Evolutionary conservation across 1,140 invertebrate species (phyloP).

Genomic region (Brachionus rubens): DNA sequence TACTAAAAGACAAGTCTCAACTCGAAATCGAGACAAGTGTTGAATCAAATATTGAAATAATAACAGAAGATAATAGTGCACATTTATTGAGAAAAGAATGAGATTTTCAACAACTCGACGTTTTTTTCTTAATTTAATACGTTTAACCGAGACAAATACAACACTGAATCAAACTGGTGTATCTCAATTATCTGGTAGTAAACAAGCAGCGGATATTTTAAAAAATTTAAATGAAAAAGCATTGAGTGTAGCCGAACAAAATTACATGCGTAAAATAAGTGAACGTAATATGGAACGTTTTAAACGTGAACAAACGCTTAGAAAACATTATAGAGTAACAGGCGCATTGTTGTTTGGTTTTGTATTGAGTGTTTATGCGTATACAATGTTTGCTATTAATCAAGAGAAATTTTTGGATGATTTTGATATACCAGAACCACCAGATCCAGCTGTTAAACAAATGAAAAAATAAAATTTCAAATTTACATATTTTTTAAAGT

Average conservation of each 20-base stretch:
- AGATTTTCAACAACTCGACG: neutral
- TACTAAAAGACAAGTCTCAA: neutral
- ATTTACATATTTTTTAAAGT: neutral
- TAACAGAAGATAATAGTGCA: neutral
- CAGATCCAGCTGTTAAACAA: conserved; percentile 45
- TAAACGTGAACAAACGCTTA: neutral
- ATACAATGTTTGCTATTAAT: conserved; percentile 36
- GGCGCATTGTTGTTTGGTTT: conserved; percentile 3
- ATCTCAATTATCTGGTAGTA: conserved; percentile 13
- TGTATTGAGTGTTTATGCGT: conserved; percentile 29
- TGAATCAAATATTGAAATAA: conserved; percentile 30
- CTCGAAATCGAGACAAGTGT: neutral
- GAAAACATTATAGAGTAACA: conserved; percentile 4
- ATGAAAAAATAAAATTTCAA: conserved; percentile 20
- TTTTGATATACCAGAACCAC: conserved; percentile 46
- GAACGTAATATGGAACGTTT: conserved; percentile 16
- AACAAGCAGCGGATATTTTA: neutral
- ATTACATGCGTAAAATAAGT: conserved; percentile 31
- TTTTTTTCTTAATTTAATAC: neutral
- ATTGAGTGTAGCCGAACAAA: neutral
- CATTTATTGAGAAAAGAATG: neutral
- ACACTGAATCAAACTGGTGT: conserved; percentile 23
- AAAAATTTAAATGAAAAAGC: neutral
- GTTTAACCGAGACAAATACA: conserved; percentile 18
- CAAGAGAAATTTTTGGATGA: conserved; percentile 47